Conservation (phyloP, 2,797 vertebrate species). For the Anabacerthia variegaticeps region DNA sequence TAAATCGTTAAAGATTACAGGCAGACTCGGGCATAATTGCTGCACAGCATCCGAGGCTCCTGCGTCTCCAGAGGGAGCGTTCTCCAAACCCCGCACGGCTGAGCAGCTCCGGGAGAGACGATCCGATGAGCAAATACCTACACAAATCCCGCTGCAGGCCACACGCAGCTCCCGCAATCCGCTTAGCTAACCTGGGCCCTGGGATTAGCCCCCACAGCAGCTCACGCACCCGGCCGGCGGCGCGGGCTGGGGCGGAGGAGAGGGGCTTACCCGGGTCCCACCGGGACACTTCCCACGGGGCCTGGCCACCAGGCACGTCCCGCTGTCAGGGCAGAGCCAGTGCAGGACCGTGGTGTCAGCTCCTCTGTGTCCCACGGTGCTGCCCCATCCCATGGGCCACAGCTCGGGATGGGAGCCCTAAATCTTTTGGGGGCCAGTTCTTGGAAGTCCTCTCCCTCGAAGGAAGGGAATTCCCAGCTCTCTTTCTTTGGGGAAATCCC, state of each 20-base stretch:
- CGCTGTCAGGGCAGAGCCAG: accelerated
- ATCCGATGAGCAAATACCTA: constrained; percentile 17
- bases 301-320: accelerated
- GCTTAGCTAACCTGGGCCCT: neutral
- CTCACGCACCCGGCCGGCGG: neutral
- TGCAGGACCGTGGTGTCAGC: accelerated
- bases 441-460: constrained; percentile 27
- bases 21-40: constrained; percentile 43
- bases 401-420: neutral
- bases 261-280: neutral
- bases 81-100: constrained; percentile 29
- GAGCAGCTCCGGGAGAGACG: constrained; percentile 11
- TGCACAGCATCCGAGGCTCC: neutral
- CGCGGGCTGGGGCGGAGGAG: neutral
- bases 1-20: constrained; percentile 51
- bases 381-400: neutral
- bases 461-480: constrained; percentile 53
- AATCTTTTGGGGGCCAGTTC: neutral
- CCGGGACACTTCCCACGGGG: neutral
- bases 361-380: neutral
- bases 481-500: constrained; percentile 44
- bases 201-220: neutral
- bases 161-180: constrained; percentile 33
- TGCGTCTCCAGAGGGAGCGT: constrained; percentile 30
- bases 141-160: constrained; percentile 37